Percentiles rank a stretch among this genome's conserved stretches.
Conservation (phyloP, 2,888 invertebrate species). For the Eudasyphora cyanicolor region DNA sequence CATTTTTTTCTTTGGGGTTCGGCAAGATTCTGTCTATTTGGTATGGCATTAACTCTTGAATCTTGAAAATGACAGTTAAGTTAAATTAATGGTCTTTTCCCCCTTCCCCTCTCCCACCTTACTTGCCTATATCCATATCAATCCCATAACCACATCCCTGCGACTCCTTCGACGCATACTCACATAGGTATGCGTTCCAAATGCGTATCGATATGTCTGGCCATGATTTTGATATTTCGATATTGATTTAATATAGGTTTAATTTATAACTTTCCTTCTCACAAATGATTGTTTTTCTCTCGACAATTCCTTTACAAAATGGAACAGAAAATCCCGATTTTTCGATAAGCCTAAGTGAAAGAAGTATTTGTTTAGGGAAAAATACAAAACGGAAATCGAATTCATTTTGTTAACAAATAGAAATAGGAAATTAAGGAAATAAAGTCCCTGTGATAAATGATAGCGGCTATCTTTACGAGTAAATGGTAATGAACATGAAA, state of each 20-base stretch:
- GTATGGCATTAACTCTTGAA: slow-evolving; percentile 46
- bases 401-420: slow-evolving; percentile 6
- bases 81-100: slow-evolving; percentile 49
- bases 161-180: background rate
- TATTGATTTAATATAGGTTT: slow-evolving; percentile 11
- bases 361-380: too few relatives aligned
- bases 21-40: background rate
- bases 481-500: background rate
- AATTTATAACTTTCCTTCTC: background rate
- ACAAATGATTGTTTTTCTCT: background rate
- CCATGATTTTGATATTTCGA: slow-evolving; percentile 20
- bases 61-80: slow-evolving; percentile 54
- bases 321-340: background rate
- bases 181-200: background rate
- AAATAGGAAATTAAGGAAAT: slow-evolving; percentile 4
- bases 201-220: background rate
- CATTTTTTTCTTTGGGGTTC: background rate
- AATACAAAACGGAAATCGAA: background rate
- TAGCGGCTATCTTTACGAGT: background rate
- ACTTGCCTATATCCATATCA: too few relatives aligned
- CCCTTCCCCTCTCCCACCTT: background rate
- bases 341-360: background rate
- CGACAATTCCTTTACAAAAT: background rate
- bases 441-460: slow-evolving; percentile 7
- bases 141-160: background rate